Conservation (phyloP, 2,113 vertebrate species). For the Eudyptes chrysolophus region DNA sequence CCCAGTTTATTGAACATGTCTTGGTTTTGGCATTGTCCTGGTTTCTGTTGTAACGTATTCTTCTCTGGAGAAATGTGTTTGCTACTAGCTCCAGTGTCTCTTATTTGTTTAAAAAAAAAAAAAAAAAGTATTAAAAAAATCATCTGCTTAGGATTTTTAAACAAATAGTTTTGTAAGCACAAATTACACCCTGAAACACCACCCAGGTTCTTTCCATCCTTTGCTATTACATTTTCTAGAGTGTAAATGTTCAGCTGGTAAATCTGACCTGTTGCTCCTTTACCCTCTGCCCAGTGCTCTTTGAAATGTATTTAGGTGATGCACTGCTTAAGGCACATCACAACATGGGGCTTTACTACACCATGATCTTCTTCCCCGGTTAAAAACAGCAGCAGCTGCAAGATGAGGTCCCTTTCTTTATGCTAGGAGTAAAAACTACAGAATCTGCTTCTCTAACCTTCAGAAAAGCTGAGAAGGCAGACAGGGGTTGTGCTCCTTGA, state of each 20-base stretch:
- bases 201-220: background rate
- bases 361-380: background rate
- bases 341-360: background rate
- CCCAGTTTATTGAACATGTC: background rate
- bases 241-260: background rate
- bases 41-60: background rate
- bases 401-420: background rate
- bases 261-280: background rate
- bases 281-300: background rate
- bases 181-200: background rate
- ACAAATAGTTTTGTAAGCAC: background rate
- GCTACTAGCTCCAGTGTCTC: background rate
- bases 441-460: background rate
- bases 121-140: background rate
- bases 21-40: background rate
- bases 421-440: background rate
- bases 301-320: background rate
- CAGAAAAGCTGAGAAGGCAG: background rate
- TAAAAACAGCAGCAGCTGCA: background rate
- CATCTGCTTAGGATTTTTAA: background rate
- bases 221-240: background rate
- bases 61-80: background rate
- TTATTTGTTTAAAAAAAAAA: background rate
- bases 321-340: background rate
- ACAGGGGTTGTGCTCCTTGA: background rate